Evolutionary conservation across 2,113 vertebrate genomes (phyloP), one percentile per base, ranked within the genome.

Genomic region (Jacana jacana): DNA sequence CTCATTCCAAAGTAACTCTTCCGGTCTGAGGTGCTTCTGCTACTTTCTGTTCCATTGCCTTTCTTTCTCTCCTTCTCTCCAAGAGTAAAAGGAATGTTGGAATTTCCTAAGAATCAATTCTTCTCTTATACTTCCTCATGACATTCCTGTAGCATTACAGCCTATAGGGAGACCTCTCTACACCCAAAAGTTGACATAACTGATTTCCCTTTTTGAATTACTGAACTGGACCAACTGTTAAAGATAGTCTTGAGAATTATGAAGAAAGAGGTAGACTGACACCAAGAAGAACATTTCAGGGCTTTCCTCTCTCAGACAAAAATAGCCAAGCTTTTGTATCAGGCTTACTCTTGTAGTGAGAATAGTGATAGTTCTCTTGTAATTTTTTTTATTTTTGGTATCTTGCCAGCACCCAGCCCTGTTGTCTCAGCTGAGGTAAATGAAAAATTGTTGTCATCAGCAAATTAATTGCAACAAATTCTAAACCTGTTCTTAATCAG

Each of bases 391-490:
- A 5, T 17, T 55, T 46, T 75, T 87, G 12, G 11, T 49, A 66
- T 35, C 28, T 27, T 73, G 65, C 54, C 64, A 84, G 20, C 9
- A 8, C 48, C 48, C 77, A 83, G 63, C 69, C 69, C 72, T 89
- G 60, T 44, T 86, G 65, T 39, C 80, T 93, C 60, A 72, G 69
- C 31, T 10, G 1, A 79, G 60, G 64, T 40, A 91, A 73, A 80
- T 23, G 30, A 91, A 58, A 88, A 92, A 91, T 37, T 86, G 42
- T 60, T 22, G 2, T 79, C 49, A 69, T 48, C 66, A 81, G 82
- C 40, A 92, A 91, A 85, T 89, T 60, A 76, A 33, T 25, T 60
- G 57, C 52, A 89, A 91, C 89, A 85, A 88, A 77, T 90, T 88
- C 78, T 80, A 80, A 86, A 89, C 20, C 42, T 65, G 33, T 39